phyloP scores from a whole-genome alignment of 2,113 vertebrate species.

The Neogobius melanostomus region DNA sequence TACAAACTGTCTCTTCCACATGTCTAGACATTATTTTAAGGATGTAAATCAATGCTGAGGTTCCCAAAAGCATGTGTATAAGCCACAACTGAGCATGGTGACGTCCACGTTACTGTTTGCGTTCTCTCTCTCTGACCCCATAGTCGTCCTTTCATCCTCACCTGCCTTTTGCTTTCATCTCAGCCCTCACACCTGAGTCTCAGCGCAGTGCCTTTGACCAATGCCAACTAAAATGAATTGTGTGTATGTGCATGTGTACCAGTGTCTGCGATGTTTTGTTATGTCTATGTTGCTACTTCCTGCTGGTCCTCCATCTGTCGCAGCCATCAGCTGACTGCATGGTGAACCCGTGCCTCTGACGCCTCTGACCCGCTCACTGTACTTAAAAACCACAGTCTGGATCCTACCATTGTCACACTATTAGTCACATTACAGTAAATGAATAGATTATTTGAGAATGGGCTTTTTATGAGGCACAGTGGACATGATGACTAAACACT shows the following conservation, averaged over 20 bases:
- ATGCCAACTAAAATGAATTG: constrained; percentile 7
- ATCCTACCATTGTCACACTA: constrained; percentile 9
- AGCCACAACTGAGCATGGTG: too few species aligned
- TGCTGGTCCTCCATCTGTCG: constrained; percentile 70
- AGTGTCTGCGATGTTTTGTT: background rate
- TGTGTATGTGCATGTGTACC: constrained; percentile 10
- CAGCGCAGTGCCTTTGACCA: constrained; percentile 27
- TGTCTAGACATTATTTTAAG: too few species aligned
- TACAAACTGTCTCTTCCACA: too few species aligned
- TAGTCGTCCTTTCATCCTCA: constrained; percentile 42
- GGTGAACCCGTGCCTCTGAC: constrained; percentile 43
- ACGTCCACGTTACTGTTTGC: background rate
- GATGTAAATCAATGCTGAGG: too few species aligned
- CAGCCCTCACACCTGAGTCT: constrained; percentile 54
- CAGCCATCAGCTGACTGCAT: constrained; percentile 58
- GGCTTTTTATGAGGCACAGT: background rate
- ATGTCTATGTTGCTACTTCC: constrained; percentile 37
- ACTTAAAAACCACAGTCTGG: constrained; percentile 44
- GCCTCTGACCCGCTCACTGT: constrained; percentile 44
- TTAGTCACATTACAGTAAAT: background rate
- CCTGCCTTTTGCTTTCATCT: constrained; percentile 53
- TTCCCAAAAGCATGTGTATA: too few species aligned
- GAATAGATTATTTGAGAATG: background rate
- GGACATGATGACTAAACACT: background rate
- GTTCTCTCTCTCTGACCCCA: constrained; percentile 24